These are phyloP conservation scores for Physeter macrocephalus DNA, from an alignment of 2,113 vertebrate genomes.

Conservation along the genomic window DNA sequence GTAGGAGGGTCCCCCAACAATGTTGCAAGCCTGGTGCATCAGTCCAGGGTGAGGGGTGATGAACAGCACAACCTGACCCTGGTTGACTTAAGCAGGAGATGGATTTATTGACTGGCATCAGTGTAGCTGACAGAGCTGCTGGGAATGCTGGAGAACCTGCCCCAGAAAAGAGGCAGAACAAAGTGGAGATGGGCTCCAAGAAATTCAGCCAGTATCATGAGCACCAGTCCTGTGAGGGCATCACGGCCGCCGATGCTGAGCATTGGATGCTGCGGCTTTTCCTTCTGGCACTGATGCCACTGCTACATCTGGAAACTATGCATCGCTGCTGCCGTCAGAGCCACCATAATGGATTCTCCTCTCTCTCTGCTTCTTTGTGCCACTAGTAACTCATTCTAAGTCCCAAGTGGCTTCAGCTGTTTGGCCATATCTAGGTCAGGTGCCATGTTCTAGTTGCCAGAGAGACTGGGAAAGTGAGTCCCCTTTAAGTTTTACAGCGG, in stretches of 20 bases:
- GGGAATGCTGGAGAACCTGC: not conserved
- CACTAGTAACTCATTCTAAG: not conserved
- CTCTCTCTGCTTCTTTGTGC: not conserved
- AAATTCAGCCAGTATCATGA: not conserved
- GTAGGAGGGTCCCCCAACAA: not conserved
- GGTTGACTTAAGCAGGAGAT: not conserved
- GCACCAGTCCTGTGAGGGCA: not conserved
- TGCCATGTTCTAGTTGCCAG: not conserved
- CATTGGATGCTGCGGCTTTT: not conserved
- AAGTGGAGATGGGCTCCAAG: not conserved
- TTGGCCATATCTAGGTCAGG: not conserved
- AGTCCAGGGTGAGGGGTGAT: not conserved
- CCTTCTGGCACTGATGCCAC: not conserved
- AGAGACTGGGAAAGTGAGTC: not conserved
- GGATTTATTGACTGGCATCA: not conserved
- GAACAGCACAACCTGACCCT: not conserved
- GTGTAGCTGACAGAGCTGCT: not conserved
- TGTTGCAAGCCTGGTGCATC: not conserved
- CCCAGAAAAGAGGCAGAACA: not conserved
- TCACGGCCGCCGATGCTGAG: rapidly evolving
- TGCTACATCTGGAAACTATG: not conserved
- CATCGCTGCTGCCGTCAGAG: not conserved
- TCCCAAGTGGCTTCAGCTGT: not conserved
- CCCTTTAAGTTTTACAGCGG: not conserved
- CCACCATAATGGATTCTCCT: not conserved